These are phyloP conservation scores for Rhinogobius similis DNA, from an alignment of 2,113 vertebrate genomes.

Conservation along the genomic window DNA sequence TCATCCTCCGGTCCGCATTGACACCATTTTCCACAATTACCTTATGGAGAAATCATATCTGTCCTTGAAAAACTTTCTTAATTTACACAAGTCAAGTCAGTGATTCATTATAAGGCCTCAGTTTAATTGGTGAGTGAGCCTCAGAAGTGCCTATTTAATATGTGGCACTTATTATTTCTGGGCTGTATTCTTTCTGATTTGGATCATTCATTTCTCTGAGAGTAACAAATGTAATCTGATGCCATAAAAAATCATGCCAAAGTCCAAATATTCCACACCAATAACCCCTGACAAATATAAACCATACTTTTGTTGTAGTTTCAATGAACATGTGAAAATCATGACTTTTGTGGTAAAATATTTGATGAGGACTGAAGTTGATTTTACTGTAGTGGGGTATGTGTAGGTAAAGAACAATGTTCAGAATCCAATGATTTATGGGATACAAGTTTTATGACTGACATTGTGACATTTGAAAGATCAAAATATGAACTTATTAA, in stretches of 20 bases:
- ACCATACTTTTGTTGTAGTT: background rate
- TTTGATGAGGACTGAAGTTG: background rate
- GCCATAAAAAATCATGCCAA: background rate
- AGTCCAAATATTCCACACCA: background rate
- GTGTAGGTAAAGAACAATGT: background rate
- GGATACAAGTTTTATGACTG: constrained; percentile 80
- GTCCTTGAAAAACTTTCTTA: too few relatives aligned
- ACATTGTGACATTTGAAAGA: constrained; percentile 97
- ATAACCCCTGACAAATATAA: background rate
- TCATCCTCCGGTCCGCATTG: constrained; percentile 69
- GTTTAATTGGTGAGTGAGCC: background rate
- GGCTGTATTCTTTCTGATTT: background rate
- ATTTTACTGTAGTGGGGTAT: background rate
- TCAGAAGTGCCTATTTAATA: background rate
- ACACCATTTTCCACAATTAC: constrained; percentile 61
- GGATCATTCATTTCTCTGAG: background rate
- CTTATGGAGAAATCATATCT: too few relatives aligned
- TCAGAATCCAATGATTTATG: constrained; percentile 95
- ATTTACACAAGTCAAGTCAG: background rate
- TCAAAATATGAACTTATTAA: constrained; percentile 94
- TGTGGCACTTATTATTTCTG: too few relatives aligned
- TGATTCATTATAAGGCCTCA: too few relatives aligned
- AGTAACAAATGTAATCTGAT: background rate
- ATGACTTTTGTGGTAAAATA: background rate
- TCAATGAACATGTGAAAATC: background rate